Base-by-base conservation (phyloP, 2,888 invertebrate species). In the Corythucha ciliata region DNA sequence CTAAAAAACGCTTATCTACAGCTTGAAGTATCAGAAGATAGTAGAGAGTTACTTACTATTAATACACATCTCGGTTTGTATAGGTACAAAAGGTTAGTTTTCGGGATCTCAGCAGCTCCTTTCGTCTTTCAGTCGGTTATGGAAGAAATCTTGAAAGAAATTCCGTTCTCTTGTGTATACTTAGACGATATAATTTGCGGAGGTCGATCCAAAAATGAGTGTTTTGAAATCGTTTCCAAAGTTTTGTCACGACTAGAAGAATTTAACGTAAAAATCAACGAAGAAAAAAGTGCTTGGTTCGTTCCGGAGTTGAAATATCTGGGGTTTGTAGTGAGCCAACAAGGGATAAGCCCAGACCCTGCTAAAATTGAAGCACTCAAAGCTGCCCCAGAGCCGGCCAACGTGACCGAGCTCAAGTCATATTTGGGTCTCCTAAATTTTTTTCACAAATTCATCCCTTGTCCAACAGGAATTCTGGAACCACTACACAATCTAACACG, bases 381-480 rank as follows among this genome's bases (percentile, higher is more conserved):
- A n/a, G 20, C 8, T 16, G 27, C 45, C 14, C 45, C 27, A n/a
- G 7, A 6, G 16, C 45, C 32, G 6, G 6, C 5, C 7, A 45
- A 27, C 21, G 45, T 32, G 20, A 14, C 27, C 3, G 16, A 29
- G 16, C 12, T 45, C 16, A 45, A 45, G 14, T 45, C 45, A 4
- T 39, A 47, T 22, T 16, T 48, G 14, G 52, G 52, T n/a, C 25
- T 20, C 4, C n/a, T 39, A 14, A 52, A 52, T 32, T 52, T 52
- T 33, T 39, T 32, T 48, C 34, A 40, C n/a, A 52, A 52, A 32
- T 48, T 32, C 34, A 29, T 52, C 8, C 18, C n/a, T 21, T 14
- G 39, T 22, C 29, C 47, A 16, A 25, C 48, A 7, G 24, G 33
- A n/a, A 5, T 22, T 16, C 20, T 49, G 12, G 33, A 16, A 6